Percentiles rank a stretch among this genome's conserved stretches.
Conservation (phyloP, 2,797 vertebrate species). For the Salarias fasciatus region DNA sequence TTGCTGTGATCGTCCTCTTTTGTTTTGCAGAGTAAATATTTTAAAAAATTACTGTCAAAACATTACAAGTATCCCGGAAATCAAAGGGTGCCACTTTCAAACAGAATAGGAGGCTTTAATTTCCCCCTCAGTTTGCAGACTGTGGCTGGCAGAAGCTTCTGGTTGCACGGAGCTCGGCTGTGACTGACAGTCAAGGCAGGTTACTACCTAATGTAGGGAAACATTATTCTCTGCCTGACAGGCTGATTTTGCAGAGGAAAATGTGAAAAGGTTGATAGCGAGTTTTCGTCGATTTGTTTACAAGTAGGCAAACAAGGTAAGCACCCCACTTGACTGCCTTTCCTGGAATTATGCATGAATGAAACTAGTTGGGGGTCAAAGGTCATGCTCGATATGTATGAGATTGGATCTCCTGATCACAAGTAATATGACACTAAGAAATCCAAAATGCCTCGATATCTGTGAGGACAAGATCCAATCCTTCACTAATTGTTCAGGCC, state of each 20-base stretch:
- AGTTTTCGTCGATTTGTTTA: constrained; percentile 28
- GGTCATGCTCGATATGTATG: too few species aligned
- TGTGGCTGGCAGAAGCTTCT: constrained; percentile 14
- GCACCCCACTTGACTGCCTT: constrained; percentile 2
- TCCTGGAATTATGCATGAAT: too few species aligned
- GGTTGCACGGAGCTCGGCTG: constrained; percentile 11
- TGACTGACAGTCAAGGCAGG: constrained; percentile 26
- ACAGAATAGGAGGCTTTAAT: constrained; percentile 32
- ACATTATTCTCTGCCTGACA: constrained; percentile 21
- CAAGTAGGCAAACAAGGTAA: constrained; percentile 16
- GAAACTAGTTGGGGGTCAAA: too few species aligned
- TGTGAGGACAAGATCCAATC: neutral
- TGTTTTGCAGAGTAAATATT: constrained; percentile 36
- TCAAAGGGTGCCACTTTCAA: constrained; percentile 30
- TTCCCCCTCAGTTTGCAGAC: constrained; percentile 18
- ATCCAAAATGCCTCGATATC: too few species aligned
- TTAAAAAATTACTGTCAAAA: constrained; percentile 53
- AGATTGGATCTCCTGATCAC: too few species aligned
- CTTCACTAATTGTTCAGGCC: constrained; percentile 1
- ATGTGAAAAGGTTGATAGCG: constrained; percentile 22
- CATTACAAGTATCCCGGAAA: constrained; percentile 22
- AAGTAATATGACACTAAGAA: too few species aligned
- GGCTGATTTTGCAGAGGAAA: constrained; percentile 7
- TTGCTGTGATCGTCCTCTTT: constrained; percentile 24
- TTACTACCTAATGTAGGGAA: constrained; percentile 19